Percentiles rank a stretch among this genome's conserved stretches.
These are phyloP conservation scores for Gymnogyps californianus DNA, from an alignment of 2,113 vertebrate genomes.

Conservation along the genomic window DNA sequence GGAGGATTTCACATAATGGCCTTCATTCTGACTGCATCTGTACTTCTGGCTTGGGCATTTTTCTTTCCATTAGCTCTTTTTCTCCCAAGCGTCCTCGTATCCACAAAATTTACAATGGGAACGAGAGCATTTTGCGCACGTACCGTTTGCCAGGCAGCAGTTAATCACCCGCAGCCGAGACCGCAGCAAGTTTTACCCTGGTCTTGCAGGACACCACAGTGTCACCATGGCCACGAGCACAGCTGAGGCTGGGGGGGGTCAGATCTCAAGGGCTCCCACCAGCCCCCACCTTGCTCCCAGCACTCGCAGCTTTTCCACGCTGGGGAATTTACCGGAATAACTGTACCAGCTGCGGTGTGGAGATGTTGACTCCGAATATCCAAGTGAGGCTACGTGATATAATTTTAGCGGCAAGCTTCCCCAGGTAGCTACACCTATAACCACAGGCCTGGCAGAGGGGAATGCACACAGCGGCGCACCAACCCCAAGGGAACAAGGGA, in stretches of 20 bases:
- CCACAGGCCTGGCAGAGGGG: neutral
- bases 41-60: neutral
- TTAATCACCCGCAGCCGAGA: neutral
- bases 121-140: fast-evolving
- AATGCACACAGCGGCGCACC: neutral
- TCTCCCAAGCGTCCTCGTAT: fast-evolving
- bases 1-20: neutral
- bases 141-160: neutral
- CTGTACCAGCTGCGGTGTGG: neutral
- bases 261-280: neutral
- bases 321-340: neutral
- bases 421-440: neutral
- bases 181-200: neutral
- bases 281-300: neutral
- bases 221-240: fast-evolving
- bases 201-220: neutral
- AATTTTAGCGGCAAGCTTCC: neutral
- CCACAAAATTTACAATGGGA: neutral
- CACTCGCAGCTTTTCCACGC: fast-evolving
- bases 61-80: neutral
- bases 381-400: fast-evolving
- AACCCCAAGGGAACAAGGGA: neutral
- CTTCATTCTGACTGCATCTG: neutral
- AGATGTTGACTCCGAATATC: neutral
- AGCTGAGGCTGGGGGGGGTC: neutral